A percentile compares a stretch with the other conserved stretches of the same genome.
These are phyloP conservation scores for Aplodontia rufa DNA, from an alignment of 2,113 vertebrate genomes.

Conservation along the genomic window DNA sequence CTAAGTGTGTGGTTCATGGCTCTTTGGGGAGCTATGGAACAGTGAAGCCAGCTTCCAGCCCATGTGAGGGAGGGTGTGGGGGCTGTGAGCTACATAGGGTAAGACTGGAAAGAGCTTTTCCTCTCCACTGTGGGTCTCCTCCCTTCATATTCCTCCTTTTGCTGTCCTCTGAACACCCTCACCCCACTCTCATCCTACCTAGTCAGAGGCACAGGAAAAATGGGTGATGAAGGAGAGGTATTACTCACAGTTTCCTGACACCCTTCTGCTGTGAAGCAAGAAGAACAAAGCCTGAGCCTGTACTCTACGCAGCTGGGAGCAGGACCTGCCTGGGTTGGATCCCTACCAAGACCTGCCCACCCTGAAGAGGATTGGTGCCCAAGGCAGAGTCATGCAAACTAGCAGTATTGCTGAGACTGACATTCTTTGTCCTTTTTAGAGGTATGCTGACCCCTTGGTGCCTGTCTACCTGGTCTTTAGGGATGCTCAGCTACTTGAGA, in stretches of 20 bases:
- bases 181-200: background rate
- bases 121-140: background rate
- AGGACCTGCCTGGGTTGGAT: background rate
- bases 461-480: background rate
- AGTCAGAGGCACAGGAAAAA: background rate
- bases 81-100: background rate
- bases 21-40: constrained; percentile 70
- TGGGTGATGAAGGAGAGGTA: background rate
- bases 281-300: background rate
- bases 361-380: too few relatives aligned
- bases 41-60: constrained; percentile 54
- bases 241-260: background rate
- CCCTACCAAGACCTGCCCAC: background rate
- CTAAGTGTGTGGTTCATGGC: constrained; percentile 68
- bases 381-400: background rate
- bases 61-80: background rate
- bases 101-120: background rate
- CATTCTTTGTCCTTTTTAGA: background rate
- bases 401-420: background rate
- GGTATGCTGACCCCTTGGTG: background rate
- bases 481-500: background rate
- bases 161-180: background rate
- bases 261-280: background rate
- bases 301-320: background rate
- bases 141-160: background rate